These are phyloP conservation scores for Rhinogobius similis DNA, from an alignment of 2,113 vertebrate genomes.

Conservation along the genomic window DNA sequence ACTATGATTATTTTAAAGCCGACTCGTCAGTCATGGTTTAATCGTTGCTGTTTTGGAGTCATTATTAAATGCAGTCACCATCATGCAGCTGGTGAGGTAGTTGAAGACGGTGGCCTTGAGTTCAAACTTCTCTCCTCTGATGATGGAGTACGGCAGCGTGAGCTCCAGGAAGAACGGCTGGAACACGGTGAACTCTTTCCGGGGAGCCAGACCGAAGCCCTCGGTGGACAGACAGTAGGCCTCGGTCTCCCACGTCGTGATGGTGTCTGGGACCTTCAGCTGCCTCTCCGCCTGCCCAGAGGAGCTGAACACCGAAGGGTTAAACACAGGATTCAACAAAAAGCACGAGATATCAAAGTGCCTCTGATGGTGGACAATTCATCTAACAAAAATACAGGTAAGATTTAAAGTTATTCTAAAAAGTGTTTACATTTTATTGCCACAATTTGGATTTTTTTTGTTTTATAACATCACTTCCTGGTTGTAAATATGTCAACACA, in stretches of 20 bases:
- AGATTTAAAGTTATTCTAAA: no score
- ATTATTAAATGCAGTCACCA: conserved; percentile 66
- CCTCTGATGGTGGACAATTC: no score
- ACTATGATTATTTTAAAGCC: no score
- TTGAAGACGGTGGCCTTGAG: conserved; percentile 86
- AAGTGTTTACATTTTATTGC: no score
- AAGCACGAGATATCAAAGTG: no score
- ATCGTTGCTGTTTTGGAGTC: no score
- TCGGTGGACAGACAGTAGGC: conserved; percentile 80
- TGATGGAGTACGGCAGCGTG: conserved; percentile 85
- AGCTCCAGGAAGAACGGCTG: conserved; percentile 90
- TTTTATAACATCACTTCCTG: no score
- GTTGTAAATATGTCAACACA: no score
- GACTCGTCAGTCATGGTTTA: no score
- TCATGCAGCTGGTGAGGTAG: conserved; percentile 84
- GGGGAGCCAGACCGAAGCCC: conserved; percentile 84
- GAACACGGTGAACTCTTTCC: conserved; percentile 76
- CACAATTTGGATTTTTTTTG: no score
- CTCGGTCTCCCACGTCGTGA: conserved; percentile 87
- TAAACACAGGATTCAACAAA: no score
- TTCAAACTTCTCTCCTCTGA: conserved; percentile 84
- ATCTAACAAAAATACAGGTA: no score
- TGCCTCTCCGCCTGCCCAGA: conserved; percentile 72
- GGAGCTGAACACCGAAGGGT: conserved; percentile 64
- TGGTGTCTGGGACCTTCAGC: conserved; percentile 83